Conservation (phyloP, 1,140 invertebrate genomes). For the Ceratosolen solmsi region DNA sequence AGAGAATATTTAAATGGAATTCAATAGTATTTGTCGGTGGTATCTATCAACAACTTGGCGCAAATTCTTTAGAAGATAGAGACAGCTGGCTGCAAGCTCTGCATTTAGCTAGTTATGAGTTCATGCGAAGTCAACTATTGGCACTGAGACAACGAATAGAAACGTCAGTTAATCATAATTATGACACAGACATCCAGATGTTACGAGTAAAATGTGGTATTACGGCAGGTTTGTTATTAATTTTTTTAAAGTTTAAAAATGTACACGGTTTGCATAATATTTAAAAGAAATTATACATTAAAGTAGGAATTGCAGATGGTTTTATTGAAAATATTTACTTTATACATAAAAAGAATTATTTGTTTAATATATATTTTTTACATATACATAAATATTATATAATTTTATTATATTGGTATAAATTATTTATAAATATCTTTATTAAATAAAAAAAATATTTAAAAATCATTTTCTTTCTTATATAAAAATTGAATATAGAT, state of each 20-base stretch:
- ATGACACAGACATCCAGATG: constrained; percentile 80
- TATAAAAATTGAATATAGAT: no score
- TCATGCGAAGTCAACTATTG: constrained; percentile 84
- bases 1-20: no score
- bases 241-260: no score
- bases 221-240: constrained; percentile 74
- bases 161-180: constrained; percentile 76
- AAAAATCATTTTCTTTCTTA: no score
- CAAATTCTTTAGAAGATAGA: constrained; percentile 85
- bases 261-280: not conserved
- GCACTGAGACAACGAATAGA: constrained; percentile 78
- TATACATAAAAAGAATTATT: no score
- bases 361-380: no score
- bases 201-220: constrained; percentile 79
- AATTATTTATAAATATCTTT: no score
- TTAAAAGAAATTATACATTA: not conserved
- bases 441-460: no score
- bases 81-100: constrained; percentile 91
- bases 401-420: no score
- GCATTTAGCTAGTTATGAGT: constrained; percentile 88
- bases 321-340: no score
- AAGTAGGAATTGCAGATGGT: no score
- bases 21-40: constrained; percentile 87
- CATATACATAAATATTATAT: no score
- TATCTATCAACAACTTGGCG: constrained; percentile 84